Base-by-base conservation (phyloP, 2,888 invertebrate species). In the Aplocera efformata region DNA sequence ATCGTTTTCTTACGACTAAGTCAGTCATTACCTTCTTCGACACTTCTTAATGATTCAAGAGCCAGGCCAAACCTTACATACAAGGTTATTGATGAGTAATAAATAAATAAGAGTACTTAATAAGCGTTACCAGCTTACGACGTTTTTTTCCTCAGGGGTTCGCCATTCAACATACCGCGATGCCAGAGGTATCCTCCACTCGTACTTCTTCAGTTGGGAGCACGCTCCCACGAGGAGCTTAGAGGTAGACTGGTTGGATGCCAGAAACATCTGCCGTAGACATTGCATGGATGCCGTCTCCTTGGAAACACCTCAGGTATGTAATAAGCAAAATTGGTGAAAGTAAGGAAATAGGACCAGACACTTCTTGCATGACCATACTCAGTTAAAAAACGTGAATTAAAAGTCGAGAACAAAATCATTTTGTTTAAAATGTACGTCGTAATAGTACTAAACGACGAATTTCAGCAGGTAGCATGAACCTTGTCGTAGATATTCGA, bases 261-360 rank as follows among this genome's bases (percentile, higher is more conserved):
- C 96, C 21, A 91, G 97, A 57, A 97, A 97, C 81, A 96, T 96
- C 67, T 97, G 97, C 83, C 92, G 97, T 50, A 91, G 96, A 56
- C 96, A 96, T 69, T 97, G 97, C 76, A 97, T 97, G 97, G 97
- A 97, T 81, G 95, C 96, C 58, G 96, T 96, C 10, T 95, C 96
- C 6, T 78, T 97, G 48, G 96, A 97, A 82, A 96, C 96, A 6
- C 96, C 96, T 7, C 96, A 96, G 82, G 91, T 89, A 58, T 52
- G 45, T 17, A 17, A 17, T 17, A 17, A 3, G 13, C 5, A 3
- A 17, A 5, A 17, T 3, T 17, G 2, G 3, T 17, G 5, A 17
- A 17, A 17, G 13, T 5, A 17, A 5, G n/a, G n/a, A n/a, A n/a
- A n/a, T n/a, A n/a, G n/a, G n/a, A n/a, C n/a, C n/a, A n/a, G n/a